phyloP scores from a whole-genome alignment of 2,797 vertebrate genomes.

The Pipistrellus pygmaeus region DNA sequence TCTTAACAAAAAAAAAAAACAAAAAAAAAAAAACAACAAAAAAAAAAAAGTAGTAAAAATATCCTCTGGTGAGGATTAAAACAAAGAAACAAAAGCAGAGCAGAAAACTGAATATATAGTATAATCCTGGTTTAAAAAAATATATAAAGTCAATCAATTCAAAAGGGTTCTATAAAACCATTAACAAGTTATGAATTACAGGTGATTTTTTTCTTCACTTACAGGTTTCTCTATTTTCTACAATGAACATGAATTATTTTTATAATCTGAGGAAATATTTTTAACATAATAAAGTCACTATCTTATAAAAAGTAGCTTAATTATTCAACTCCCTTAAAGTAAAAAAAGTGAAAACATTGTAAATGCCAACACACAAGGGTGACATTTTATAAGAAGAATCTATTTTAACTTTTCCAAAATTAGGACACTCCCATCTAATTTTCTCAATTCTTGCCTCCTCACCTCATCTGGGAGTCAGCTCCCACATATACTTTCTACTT shows the following conservation, averaged over 20 bases:
- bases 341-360: slow-evolving; percentile 23
- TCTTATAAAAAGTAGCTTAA: slow-evolving; percentile 26
- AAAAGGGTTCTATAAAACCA: slow-evolving; percentile 27
- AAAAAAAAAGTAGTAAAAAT: no score
- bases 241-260: slow-evolving; percentile 48
- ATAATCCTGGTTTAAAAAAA: slow-evolving; percentile 8
- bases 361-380: not conserved
- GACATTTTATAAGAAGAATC: slow-evolving; percentile 15
- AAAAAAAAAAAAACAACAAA: no score
- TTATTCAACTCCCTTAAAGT: not conserved
- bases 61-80: no score
- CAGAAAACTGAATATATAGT: slow-evolving; percentile 2
- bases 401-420: slow-evolving; percentile 66
- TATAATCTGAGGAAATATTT: slow-evolving; percentile 44
- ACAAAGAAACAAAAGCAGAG: not conserved
- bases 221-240: slow-evolving; percentile 39
- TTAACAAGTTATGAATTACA: not conserved
- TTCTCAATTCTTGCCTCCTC: slow-evolving; percentile 54
- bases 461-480: slow-evolving; percentile 36
- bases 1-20: no score
- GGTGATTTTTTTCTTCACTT: not conserved
- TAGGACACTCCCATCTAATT: slow-evolving; percentile 54
- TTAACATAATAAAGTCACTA: slow-evolving; percentile 9
- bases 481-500: slow-evolving; percentile 20
- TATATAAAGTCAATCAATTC: not conserved